Base-by-base conservation (phyloP, 92 coral and sea anemone genomes). In the Chrysogorgia sp. region DNA sequence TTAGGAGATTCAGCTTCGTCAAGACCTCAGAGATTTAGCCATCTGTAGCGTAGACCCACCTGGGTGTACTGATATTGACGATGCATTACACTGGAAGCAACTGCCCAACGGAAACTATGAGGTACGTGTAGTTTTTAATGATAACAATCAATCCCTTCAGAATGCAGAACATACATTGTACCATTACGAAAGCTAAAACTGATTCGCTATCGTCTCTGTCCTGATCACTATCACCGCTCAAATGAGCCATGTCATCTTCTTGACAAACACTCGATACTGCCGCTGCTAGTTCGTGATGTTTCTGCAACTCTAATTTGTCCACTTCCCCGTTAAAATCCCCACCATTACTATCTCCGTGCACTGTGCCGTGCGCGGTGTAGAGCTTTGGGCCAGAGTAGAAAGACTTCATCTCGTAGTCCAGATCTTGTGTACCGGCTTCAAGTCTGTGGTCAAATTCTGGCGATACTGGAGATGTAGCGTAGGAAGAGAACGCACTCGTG, bases 61-160 rank as follows among this genome's bases (percentile, higher is more conserved):
- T 29, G 98, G 98, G 10, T 94, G 98, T 79, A 94, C 98, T 34
- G 98, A 94, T 53, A 94, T 94, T n/a, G 98, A 94, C 35, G 98
- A 94, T 40, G 98, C 98, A 20, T 66, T 94, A 58, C 98, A 94
- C 81, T 94, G 98, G 98, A 94, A 83, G 58, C 58, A 71, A 28
- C 67, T 91, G 33, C 84, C 90, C 28, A 94, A 85, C 63, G 97
- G 98, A 24, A 89, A 89, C 65, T 91, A 62, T 58, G 92, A 91
- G 97, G 98, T 92, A 78, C n/a, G n/a, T n/a, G n/a, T n/a, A n/a
- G n/a, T n/a, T n/a, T n/a, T n/a, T n/a, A n/a, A n/a, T n/a, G n/a
- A n/a, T n/a, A n/a, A n/a, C n/a, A n/a, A n/a, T n/a, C n/a, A n/a
- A n/a, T n/a, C n/a, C n/a, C n/a, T n/a, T n/a, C n/a, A n/a, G n/a